These are phyloP conservation scores for Zalophus californianus DNA, from an alignment of 2,797 vertebrate species.

Conservation along the genomic window DNA sequence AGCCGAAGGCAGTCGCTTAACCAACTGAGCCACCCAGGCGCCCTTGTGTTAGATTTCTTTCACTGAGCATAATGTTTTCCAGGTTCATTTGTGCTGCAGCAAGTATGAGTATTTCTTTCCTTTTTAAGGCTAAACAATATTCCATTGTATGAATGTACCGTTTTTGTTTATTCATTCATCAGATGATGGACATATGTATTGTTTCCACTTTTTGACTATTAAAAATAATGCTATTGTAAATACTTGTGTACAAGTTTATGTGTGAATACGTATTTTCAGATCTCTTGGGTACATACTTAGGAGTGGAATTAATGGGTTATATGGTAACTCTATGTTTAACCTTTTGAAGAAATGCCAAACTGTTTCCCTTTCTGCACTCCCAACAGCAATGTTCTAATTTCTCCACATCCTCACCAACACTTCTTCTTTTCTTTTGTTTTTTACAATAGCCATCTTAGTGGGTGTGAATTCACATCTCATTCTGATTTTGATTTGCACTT, in stretches of 20 bases:
- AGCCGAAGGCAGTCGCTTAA: too few relatives aligned
- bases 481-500: background rate
- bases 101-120: background rate
- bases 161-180: background rate
- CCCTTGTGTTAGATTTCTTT: background rate
- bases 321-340: background rate
- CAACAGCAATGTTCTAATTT: background rate
- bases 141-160: background rate
- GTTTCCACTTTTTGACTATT: background rate
- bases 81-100: too few relatives aligned
- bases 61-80: background rate
- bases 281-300: background rate
- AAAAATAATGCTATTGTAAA: background rate
- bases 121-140: background rate
- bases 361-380: background rate
- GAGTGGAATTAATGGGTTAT: background rate
- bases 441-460: background rate
- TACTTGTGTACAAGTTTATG: background rate
- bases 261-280: background rate
- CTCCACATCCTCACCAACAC: background rate
- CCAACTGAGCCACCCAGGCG: too few relatives aligned
- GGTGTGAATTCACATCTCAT: background rate
- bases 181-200: background rate
- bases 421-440: background rate
- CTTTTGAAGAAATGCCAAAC: background rate